Evolutionary conservation across 2,113 vertebrate genomes (phyloP).

Genomic region (Zapus hudsonius): DNA sequence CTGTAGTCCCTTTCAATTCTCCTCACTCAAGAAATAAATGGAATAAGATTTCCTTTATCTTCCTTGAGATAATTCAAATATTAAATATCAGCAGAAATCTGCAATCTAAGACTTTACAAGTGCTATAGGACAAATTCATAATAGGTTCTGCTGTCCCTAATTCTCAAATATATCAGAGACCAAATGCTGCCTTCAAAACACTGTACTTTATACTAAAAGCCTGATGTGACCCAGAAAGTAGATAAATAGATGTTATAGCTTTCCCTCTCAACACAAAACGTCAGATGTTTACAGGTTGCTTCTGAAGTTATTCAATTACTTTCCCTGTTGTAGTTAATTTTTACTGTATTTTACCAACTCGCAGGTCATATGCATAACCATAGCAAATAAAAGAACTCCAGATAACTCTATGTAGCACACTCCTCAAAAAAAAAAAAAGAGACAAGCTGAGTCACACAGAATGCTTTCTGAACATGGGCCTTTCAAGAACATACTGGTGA

Average conservation of each 20-base stretch:
- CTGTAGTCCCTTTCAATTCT: slow-evolving; percentile 53
- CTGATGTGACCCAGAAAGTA: slow-evolving; percentile 36
- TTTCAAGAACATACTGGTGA: slow-evolving; percentile 27
- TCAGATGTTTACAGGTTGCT: background rate
- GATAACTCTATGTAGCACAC: background rate
- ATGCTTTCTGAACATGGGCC: slow-evolving; percentile 62
- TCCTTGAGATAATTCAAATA: slow-evolving; percentile 67
- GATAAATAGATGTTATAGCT: slow-evolving; percentile 3
- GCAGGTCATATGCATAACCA: background rate
- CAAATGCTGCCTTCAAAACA: slow-evolving; percentile 60
- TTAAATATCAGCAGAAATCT: slow-evolving; percentile 68
- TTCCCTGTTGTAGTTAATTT: slow-evolving; percentile 44
- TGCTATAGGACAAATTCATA: slow-evolving; percentile 10
- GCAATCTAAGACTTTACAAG: slow-evolving; percentile 67
- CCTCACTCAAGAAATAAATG: slow-evolving; percentile 57
- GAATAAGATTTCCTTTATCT: slow-evolving; percentile 48
- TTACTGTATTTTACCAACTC: slow-evolving; percentile 54
- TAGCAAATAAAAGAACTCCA: slow-evolving; percentile 53
- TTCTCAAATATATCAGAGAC: slow-evolving; percentile 55
- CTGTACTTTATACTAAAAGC: slow-evolving; percentile 29
- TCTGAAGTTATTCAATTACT: slow-evolving; percentile 28
- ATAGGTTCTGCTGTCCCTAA: slow-evolving; percentile 55
- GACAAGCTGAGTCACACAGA: slow-evolving; percentile 47
- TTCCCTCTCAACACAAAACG: background rate
- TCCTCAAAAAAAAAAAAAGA: background rate